These are phyloP conservation scores for Orthosia incerta DNA, from an alignment of 2,888 invertebrate species.

Conservation along the genomic window DNA sequence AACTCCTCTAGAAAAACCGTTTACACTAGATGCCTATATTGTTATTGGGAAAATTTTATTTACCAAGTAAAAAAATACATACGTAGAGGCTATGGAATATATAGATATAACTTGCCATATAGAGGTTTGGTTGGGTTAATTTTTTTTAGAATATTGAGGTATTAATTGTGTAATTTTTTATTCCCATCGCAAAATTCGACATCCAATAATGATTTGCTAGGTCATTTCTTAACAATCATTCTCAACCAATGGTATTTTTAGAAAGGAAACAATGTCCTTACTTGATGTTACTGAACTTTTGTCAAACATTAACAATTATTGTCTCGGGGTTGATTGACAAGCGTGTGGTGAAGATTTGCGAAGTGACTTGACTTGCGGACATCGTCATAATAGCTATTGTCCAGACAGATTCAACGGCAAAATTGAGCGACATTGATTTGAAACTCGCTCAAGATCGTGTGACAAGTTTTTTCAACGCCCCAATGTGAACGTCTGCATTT, in stretches of 20 bases:
- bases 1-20: too few species aligned
- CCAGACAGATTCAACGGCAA: constrained; percentile 60
- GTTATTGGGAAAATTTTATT: not conserved
- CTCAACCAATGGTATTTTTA: constrained; percentile 1
- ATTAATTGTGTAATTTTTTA: not conserved
- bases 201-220: constrained; percentile 1
- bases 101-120: not conserved
- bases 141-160: not conserved
- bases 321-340: constrained; percentile 78
- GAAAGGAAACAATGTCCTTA: constrained; percentile 37
- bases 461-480: constrained; percentile 38
- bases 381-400: constrained; percentile 74
- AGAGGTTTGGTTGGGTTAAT: not conserved
- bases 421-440: constrained; percentile 68
- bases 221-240: constrained; percentile 3
- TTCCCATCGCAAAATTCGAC: not conserved
- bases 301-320: constrained; percentile 70
- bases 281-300: constrained; percentile 51
- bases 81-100: not conserved
- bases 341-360: constrained; percentile 76
- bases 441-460: constrained; percentile 34
- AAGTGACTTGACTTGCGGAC: constrained; percentile 69
- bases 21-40: not conserved
- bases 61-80: not conserved
- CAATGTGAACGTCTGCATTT: constrained; percentile 15